Evolutionary conservation across 2,113 vertebrate genomes (phyloP).

Genomic region (Rafetus swinhoei): DNA sequence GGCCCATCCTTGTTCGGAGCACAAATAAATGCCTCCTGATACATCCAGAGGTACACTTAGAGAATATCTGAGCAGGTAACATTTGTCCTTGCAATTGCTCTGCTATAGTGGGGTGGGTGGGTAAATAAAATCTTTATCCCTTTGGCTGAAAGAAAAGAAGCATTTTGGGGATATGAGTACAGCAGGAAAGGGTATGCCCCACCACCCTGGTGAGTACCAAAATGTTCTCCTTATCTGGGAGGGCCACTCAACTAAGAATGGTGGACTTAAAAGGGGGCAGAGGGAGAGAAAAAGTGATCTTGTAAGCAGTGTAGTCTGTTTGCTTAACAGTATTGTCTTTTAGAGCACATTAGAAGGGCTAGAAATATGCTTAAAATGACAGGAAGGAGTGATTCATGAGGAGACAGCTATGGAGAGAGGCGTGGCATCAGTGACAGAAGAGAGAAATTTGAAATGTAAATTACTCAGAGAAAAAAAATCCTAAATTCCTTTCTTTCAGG

Average conservation of each 20-base stretch:
- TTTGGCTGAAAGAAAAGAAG: neutral
- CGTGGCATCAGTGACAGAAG: slow-evolving; percentile 51
- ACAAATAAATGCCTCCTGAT: no score
- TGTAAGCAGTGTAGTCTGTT: slow-evolving; percentile 26
- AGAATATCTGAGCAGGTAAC: no score
- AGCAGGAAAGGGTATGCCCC: neutral
- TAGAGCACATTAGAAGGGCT: slow-evolving; percentile 62
- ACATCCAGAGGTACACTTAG: no score
- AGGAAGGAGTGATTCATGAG: slow-evolving; percentile 62
- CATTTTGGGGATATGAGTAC: neutral
- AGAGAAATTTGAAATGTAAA: slow-evolving; percentile 62
- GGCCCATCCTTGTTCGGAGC: no score
- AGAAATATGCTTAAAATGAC: slow-evolving; percentile 68
- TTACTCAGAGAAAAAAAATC: slow-evolving; percentile 51
- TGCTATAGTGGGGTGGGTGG: neutral
- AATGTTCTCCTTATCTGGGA: neutral
- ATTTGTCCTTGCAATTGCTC: no score
- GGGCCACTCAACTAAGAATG: neutral
- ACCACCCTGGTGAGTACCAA: neutral
- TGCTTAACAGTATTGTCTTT: slow-evolving; percentile 63
- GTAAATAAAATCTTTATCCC: neutral
- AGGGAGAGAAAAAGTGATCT: neutral
- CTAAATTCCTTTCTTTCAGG: slow-evolving; percentile 48
- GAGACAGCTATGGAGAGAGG: slow-evolving; percentile 66
- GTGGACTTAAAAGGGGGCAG: neutral